Percentiles rank a stretch among this genome's conserved stretches.
Conservation (phyloP, 2,888 invertebrate genomes). For the Pristionchus mayeri region DNA sequence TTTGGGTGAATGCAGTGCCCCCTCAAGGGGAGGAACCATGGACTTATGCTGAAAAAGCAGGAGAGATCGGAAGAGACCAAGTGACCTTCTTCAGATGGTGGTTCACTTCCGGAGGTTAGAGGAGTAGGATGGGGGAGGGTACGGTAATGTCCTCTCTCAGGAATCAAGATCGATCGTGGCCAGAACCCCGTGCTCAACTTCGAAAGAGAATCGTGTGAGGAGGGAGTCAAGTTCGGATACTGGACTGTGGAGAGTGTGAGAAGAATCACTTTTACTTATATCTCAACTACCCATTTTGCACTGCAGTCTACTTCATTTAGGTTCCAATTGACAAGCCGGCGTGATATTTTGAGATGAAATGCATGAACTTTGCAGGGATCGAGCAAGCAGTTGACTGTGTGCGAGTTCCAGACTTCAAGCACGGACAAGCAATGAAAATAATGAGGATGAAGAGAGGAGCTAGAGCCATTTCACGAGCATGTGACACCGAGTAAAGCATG, state of each 20-base stretch:
- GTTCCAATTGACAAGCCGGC: too few relatives aligned
- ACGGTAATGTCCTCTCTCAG: too few relatives aligned
- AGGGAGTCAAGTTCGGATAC: conserved; percentile 43
- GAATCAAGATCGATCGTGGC: not conserved
- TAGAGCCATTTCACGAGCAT: conserved; percentile 12
- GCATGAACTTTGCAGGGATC: not conserved
- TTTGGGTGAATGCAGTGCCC: conserved; percentile 26
- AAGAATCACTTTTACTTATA: too few relatives aligned
- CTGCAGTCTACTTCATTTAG: too few relatives aligned
- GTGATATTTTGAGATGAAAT: too few relatives aligned
- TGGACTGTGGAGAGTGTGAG: conserved; percentile 39
- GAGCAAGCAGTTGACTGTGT: conserved; percentile 18
- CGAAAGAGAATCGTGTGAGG: conserved; percentile 4
- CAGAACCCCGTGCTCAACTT: conserved; percentile 42
- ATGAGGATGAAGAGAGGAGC: not conserved
- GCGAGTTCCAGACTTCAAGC: not conserved
- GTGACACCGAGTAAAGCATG: conserved; percentile 37
- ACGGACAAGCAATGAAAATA: too few relatives aligned
- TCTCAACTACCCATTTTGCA: too few relatives aligned
- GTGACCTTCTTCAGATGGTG: conserved; percentile 42
- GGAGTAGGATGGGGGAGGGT: too few relatives aligned
- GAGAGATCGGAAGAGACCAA: not conserved
- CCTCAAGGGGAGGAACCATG: not conserved
- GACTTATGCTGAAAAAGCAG: not conserved
- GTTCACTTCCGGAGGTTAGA: conserved; percentile 31